Conservation (phyloP, 2,113 vertebrate genomes). For the Butorides virescens region DNA sequence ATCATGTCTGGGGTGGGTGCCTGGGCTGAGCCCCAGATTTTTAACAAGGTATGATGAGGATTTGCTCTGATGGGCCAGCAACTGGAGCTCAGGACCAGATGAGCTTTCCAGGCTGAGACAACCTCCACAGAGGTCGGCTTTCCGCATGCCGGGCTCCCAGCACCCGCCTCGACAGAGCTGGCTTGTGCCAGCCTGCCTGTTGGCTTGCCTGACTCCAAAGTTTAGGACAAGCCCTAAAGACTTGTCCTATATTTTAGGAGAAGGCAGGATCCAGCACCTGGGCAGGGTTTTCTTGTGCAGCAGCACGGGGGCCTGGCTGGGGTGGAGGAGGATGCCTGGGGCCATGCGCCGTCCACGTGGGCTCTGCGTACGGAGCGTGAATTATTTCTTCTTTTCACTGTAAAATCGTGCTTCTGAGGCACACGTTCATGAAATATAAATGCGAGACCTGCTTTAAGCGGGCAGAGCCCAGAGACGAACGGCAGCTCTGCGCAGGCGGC, state of each 20-base stretch:
- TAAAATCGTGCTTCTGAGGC: neutral
- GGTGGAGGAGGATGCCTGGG: neutral
- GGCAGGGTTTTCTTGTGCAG: neutral
- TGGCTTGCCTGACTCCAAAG: neutral
- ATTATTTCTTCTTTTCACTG: neutral
- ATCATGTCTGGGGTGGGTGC: neutral
- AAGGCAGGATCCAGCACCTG: neutral
- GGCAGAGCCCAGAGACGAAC: neutral
- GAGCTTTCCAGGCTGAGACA: neutral
- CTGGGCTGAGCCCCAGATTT: neutral
- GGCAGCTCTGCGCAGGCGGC: neutral
- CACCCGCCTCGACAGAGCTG: neutral
- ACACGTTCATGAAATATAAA: conserved; percentile 12
- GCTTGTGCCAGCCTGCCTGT: neutral
- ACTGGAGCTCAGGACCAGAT: neutral
- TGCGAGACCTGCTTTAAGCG: neutral
- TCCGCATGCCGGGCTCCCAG: neutral
- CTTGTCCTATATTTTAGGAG: neutral
- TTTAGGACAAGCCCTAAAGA: neutral
- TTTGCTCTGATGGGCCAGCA: neutral
- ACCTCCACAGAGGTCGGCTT: neutral
- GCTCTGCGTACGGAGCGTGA: rapidly evolving
- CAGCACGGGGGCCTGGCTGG: rapidly evolving
- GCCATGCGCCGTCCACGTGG: rapidly evolving
- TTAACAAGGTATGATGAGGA: neutral